A percentile compares a stretch with the other conserved stretches of the same genome.
Evolutionary conservation across 2,888 invertebrate species (phyloP).

Genomic region (Rhingia campestris): DNA sequence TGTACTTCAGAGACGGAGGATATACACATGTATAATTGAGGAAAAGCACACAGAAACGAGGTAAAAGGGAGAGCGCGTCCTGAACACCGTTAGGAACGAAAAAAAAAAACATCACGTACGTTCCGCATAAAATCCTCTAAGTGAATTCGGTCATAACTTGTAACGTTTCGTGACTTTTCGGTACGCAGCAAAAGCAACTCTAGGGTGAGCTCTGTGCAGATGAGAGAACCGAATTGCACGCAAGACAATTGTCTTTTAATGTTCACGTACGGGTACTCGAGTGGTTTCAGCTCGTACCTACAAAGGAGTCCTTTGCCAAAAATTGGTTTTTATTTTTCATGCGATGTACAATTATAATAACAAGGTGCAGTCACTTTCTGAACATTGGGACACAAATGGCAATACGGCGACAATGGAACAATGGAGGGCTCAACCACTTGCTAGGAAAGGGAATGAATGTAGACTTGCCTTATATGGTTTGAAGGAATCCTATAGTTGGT

Average conservation of each 20-base stretch:
- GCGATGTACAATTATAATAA: conserved; percentile 14
- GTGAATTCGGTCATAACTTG: conserved; percentile 81
- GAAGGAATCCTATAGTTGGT: no score
- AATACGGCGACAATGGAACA: not conserved
- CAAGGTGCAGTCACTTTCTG: not conserved
- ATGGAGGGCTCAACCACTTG: not conserved
- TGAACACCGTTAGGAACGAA: conserved; percentile 27
- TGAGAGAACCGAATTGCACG: conserved; percentile 46
- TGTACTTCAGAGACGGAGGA: conserved; percentile 36
- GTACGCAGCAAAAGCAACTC: conserved; percentile 39
- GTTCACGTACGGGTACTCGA: conserved; percentile 51
- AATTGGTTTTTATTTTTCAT: conserved; percentile 30
- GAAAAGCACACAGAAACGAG: conserved; percentile 21
- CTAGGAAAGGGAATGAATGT: not conserved
- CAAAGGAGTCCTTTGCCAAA: not conserved
- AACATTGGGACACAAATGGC: not conserved
- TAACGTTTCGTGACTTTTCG: conserved; percentile 76
- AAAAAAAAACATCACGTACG: conserved; percentile 77
- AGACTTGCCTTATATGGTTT: no score
- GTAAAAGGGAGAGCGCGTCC: conserved; percentile 13
- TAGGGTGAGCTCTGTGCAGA: conserved; percentile 11
- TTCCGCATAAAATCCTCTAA: conserved; percentile 81
- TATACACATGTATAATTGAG: conserved; percentile 71
- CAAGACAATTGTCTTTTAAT: conserved; percentile 71
- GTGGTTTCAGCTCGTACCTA: not conserved